A percentile compares a stretch with the other conserved stretches of the same genome.
These are phyloP conservation scores for Linurgus olivaceus DNA, from an alignment of 2,797 vertebrate genomes.

Conservation along the genomic window DNA sequence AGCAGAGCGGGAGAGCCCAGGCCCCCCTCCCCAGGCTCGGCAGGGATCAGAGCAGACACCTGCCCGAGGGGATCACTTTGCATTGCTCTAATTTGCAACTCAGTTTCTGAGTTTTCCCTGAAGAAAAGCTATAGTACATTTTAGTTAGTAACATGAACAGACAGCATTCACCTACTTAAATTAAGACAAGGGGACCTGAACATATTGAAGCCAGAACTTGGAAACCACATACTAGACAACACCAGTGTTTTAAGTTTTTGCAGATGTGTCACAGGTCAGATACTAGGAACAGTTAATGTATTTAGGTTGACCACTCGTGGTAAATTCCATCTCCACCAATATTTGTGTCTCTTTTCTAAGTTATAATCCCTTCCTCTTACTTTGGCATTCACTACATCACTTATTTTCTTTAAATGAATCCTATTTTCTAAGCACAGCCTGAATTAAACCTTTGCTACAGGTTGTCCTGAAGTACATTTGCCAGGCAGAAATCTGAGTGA, in stretches of 20 bases:
- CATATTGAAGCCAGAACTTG: constrained; percentile 33
- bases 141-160: constrained; percentile 21
- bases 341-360: not conserved
- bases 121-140: constrained; percentile 59
- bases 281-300: not conserved
- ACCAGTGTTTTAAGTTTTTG: not conserved
- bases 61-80: constrained; percentile 18
- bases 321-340: not conserved
- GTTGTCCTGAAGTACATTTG: not conserved
- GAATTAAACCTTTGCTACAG: not conserved
- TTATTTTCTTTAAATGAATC: constrained; percentile 7
- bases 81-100: constrained; percentile 53
- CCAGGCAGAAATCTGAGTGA: not conserved
- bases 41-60: not conserved
- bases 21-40: not conserved
- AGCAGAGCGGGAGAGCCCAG: not conserved
- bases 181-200: constrained; percentile 27
- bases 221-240: not conserved
- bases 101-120: constrained; percentile 65
- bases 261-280: not conserved
- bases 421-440: not conserved
- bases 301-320: not conserved
- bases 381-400: not conserved
- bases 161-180: constrained; percentile 25
- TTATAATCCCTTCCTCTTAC: not conserved